phyloP scores from a whole-genome alignment of 2,113 vertebrate species.

The Theropithecus gelada region DNA sequence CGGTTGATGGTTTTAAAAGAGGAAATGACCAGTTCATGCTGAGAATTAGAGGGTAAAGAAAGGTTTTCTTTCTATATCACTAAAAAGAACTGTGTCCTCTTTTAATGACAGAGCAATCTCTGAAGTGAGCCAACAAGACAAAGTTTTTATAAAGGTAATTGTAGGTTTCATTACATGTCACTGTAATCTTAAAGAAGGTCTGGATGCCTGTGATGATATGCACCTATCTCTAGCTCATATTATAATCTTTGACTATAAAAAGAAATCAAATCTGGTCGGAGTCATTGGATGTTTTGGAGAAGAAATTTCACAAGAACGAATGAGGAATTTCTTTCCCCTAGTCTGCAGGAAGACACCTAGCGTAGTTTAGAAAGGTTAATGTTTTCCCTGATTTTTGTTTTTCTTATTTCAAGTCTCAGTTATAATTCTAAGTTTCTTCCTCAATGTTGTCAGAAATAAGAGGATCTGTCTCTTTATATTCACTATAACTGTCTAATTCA shows the following conservation, averaged over 20 bases:
- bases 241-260: neutral
- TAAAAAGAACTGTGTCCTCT: neutral
- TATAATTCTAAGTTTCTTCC: neutral
- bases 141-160: neutral
- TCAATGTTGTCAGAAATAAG: neutral
- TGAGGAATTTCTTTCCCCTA: neutral
- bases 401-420: neutral
- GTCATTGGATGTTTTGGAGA: neutral
- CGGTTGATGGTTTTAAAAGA: neutral
- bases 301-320: constrained; percentile 9
- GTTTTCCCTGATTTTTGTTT: neutral
- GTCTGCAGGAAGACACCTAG: neutral
- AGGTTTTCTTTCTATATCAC: neutral
- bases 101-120: neutral
- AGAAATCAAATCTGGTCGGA: neutral
- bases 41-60: neutral
- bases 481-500: neutral
- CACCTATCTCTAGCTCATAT: neutral
- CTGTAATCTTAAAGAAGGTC: neutral
- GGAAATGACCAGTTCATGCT: neutral
- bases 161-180: neutral
- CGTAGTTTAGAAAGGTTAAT: neutral
- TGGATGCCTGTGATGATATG: neutral
- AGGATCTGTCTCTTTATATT: neutral
- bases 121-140: neutral